phyloP scores from a whole-genome alignment of 2,888 invertebrate species.

The Pseudococcus viburni region DNA sequence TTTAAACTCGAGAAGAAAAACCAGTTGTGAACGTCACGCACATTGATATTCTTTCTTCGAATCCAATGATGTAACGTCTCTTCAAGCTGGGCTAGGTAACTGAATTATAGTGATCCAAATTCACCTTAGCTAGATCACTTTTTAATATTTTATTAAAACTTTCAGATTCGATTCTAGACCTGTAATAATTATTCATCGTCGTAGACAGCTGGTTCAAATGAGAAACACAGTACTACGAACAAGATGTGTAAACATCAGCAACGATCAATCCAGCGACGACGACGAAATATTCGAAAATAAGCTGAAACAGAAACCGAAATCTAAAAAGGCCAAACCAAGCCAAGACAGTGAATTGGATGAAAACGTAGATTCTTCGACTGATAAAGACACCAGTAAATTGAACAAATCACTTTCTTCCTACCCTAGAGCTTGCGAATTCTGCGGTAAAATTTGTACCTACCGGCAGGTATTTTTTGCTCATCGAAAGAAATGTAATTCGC shows the following conservation, averaged over 20 bases:
- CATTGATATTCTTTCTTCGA: too few relatives aligned
- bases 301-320: background rate
- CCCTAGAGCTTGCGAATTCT: slow-evolving; percentile 50
- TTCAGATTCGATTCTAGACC: too few relatives aligned
- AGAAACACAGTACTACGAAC: background rate
- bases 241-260: background rate
- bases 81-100: too few relatives aligned
- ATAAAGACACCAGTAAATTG: background rate
- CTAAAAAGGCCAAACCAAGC: too few relatives aligned
- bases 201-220: background rate
- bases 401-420: slow-evolving; percentile 33
- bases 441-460: slow-evolving; percentile 51
- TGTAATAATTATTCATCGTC: too few relatives aligned
- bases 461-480: slow-evolving; percentile 55
- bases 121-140: too few relatives aligned
- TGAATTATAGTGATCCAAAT: too few relatives aligned
- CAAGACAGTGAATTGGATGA: background rate
- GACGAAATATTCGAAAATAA: slow-evolving; percentile 26
- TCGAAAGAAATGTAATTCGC: slow-evolving; percentile 23
- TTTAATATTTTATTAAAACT: too few relatives aligned
- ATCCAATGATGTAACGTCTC: too few relatives aligned
- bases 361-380: background rate
- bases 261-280: slow-evolving; percentile 11
- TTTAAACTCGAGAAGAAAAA: too few relatives aligned
- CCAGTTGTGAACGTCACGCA: too few relatives aligned